Evolutionary conservation across 1,140 invertebrate species (phyloP), one percentile per base, ranked within the genome.

Genomic region (roundworm (Caenorhabditis elegans)): DNA sequence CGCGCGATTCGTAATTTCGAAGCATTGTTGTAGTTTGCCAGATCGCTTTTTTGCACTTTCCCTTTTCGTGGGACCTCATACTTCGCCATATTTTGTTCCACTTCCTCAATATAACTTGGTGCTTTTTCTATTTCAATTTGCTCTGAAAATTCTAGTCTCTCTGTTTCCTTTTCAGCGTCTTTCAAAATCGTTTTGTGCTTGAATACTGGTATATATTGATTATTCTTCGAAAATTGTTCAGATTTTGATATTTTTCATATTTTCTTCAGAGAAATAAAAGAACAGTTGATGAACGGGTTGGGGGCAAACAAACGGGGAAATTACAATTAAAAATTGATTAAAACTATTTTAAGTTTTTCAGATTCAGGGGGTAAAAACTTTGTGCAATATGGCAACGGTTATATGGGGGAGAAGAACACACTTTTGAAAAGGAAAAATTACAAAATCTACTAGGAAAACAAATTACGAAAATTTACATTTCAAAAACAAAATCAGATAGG

Each of bases 381-480:
- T 5, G 51, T 53, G 51, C 51, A 60, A 17, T 60, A 60, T 60
- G 55, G 55, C 55, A 60, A 60, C 55, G 55, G 55, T 60, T 60
- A 60, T 60, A 53, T 53, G 49, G 55, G 49, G 10, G 22, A 13
- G 22, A 53, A 53, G 19, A 24, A 15, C 6, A 15, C 39, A 15
- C 39, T 8, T 5, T 15, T 53, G 4, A 53, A 8, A n/a, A 28
- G 13, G 11, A 60, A 19, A 60, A 34, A 60, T 6, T 11, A 60
- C 2, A 60, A 60, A 70, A 17, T 39, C 31, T 70, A 70, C 34
- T 39, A 39, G 36, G 6, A 70, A 43, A 43, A 43, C 39, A 43
- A 8, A 43, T 43, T 15, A 43, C 39, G 39, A 15, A 43, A 43
- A 43, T 43, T 43, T 43, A 43, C 39, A 43, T 8, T 8, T 8